Evolutionary conservation across 2,797 vertebrate genomes (phyloP), one percentile per base, ranked within the genome.

Genomic region (Arremon aurantiirostris): DNA sequence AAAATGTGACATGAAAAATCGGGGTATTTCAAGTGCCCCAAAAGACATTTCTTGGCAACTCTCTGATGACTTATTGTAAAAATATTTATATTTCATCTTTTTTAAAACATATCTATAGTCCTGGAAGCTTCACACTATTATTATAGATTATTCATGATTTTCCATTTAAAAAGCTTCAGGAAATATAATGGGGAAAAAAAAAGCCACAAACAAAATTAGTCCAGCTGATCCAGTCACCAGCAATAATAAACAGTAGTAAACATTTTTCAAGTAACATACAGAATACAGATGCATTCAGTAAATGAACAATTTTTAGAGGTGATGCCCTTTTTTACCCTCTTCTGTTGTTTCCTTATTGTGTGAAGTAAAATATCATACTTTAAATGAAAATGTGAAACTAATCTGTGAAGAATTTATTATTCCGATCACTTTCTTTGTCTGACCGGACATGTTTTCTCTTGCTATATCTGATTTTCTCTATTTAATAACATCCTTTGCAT

Each of bases 1-100:
- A 89, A 89, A 96, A 69, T 81, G 65, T 93, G 86, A 83, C 85
- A 91, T 24, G 79, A 88, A 93, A 94, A 91, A 86, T 82, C 50
- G 86, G 65, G 65, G 34, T 35, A 63, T 87, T 89, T 71, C 46
- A 76, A 87, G 42, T 78, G 47, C 59, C 84, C 88, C 30, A 2
- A 56, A 92, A 91, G 72, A 69, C 15, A 55, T 78, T 92, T 92
- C 82, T 92, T 89, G 84, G 23, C 79, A 92, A 95, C 26, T 60
- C 27, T 42, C 60, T 89, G 87, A 94, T 83, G 84, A 93, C 27
- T 95, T 92, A 85, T 89, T 94, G 75, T 64, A 80, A 93, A 90
- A 94, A 87, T 90, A 84, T 89, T 92, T 89, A 46, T 71, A 53
- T 77, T 66, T 72, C 69, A 90, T 64, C 20, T 59, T 92, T 88